Conservation (phyloP, 2,113 vertebrate species). For the Tretioscincus oriximinensis region DNA sequence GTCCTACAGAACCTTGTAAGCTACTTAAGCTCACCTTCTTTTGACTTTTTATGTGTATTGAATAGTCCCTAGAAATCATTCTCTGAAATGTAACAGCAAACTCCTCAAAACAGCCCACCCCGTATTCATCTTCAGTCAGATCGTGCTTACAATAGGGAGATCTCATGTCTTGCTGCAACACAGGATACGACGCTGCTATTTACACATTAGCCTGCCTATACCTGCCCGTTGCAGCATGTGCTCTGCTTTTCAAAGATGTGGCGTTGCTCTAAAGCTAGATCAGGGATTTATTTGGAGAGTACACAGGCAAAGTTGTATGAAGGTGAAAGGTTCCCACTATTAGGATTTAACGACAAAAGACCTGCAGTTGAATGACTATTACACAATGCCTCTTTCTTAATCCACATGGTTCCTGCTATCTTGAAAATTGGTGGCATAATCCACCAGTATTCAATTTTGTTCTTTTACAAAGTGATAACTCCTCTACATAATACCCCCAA, state of each 20-base stretch:
- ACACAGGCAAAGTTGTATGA: neutral
- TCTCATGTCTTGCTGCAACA: neutral
- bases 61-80: too few species aligned
- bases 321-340: neutral
- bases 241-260: neutral
- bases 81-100: too few species aligned
- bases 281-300: neutral
- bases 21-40: too few species aligned
- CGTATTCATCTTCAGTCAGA: neutral
- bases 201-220: neutral
- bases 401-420: conserved; percentile 25
- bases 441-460: conserved; percentile 26
- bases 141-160: neutral
- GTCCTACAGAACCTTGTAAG: too few species aligned
- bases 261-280: neutral
- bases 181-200: neutral
- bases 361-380: neutral
- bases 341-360: conserved; percentile 17
- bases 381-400: neutral
- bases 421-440: conserved; percentile 10
- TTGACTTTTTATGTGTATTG: too few species aligned
- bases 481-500: neutral
- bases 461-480: conserved; percentile 23
- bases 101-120: too few species aligned
- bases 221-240: neutral